Percentiles rank a stretch among this genome's conserved stretches.
Evolutionary conservation across 37 sponge, comb jelly and placozoan species (phyloP).

Genomic region (Beroe forskalii): DNA sequence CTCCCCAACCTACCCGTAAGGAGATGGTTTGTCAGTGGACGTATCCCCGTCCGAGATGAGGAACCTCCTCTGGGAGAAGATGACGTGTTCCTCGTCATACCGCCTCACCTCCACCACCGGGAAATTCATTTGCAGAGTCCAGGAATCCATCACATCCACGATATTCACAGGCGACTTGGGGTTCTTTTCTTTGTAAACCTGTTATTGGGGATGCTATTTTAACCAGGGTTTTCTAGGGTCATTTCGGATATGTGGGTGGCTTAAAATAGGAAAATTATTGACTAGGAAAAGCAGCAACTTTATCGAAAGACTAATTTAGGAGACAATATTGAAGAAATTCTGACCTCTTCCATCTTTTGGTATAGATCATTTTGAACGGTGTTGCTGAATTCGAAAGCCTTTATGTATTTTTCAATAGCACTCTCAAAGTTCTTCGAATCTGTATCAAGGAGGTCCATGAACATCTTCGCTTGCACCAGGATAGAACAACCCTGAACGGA

Average conservation of each 20-base stretch:
- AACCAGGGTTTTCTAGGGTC: too few relatives aligned
- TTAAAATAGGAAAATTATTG: too few relatives aligned
- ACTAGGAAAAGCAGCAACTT: too few relatives aligned
- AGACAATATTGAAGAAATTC: too few relatives aligned
- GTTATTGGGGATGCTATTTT: not conserved
- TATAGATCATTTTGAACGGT: slow-evolving; percentile 24
- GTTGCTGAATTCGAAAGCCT: not conserved
- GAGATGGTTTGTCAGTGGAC: slow-evolving; percentile 11
- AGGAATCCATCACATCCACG: slow-evolving; percentile 34
- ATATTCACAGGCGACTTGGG: not conserved
- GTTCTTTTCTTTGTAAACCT: not conserved
- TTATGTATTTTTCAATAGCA: slow-evolving; percentile 11
- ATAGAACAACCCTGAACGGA: slow-evolving; percentile 20
- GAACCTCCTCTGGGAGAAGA: slow-evolving; percentile 30
- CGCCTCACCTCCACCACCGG: slow-evolving; percentile 29
- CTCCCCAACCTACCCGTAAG: slow-evolving; percentile 60
- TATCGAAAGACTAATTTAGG: too few relatives aligned
- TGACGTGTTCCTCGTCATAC: slow-evolving; percentile 25
- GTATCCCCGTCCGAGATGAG: slow-evolving; percentile 5
- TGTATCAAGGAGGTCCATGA: not conserved
- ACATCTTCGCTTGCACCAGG: slow-evolving; percentile 46
- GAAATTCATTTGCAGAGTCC: slow-evolving; percentile 64
- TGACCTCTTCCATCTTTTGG: not conserved
- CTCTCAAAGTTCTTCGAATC: slow-evolving; percentile 22
- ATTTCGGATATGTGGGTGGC: too few relatives aligned